phyloP scores from a whole-genome alignment of 2,113 vertebrate species.

The Crotalus helleri region DNA sequence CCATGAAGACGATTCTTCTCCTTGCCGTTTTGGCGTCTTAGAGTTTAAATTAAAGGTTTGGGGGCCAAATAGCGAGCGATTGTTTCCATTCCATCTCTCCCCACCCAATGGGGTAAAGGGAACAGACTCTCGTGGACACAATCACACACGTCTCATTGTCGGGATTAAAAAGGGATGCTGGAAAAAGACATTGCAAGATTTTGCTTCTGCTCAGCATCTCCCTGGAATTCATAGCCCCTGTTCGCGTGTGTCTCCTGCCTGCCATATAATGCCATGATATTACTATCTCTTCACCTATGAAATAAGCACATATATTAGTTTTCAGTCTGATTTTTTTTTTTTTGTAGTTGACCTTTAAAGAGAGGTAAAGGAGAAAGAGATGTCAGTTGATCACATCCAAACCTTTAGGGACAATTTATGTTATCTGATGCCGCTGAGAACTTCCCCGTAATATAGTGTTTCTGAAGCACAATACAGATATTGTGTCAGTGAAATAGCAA shows the following conservation, averaged over 20 bases:
- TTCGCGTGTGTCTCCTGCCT: neutral
- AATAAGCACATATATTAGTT: slow-evolving; percentile 39
- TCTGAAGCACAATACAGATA: slow-evolving; percentile 49
- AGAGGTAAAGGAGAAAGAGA: slow-evolving; percentile 57
- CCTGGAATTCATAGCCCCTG: slow-evolving; percentile 39
- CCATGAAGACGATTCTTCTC: slow-evolving; percentile 65
- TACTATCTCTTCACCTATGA: slow-evolving; percentile 41
- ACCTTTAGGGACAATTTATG: slow-evolving; percentile 47
- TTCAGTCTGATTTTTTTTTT: slow-evolving; percentile 21
- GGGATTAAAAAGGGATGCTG: slow-evolving; percentile 31
- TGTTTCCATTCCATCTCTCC: slow-evolving; percentile 43
- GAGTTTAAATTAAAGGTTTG: slow-evolving; percentile 59
- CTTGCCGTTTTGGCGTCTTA: slow-evolving; percentile 49
- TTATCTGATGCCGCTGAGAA: slow-evolving; percentile 26
- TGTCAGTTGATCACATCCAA: slow-evolving; percentile 47
- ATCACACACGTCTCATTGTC: slow-evolving; percentile 27
- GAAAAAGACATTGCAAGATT: slow-evolving; percentile 41
- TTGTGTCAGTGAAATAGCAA: slow-evolving; percentile 49
- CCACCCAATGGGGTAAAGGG: slow-evolving; percentile 18
- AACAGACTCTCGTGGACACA: slow-evolving; percentile 19
- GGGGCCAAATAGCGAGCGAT: slow-evolving; percentile 43
- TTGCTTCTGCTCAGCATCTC: slow-evolving; percentile 42
- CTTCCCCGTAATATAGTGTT: slow-evolving; percentile 46
- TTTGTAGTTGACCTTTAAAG: slow-evolving; percentile 55
- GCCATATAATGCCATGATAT: slow-evolving; percentile 16